These are phyloP conservation scores for Torymus aiolomorphi DNA, from an alignment of 2,888 invertebrate genomes.

Conservation along the genomic window DNA sequence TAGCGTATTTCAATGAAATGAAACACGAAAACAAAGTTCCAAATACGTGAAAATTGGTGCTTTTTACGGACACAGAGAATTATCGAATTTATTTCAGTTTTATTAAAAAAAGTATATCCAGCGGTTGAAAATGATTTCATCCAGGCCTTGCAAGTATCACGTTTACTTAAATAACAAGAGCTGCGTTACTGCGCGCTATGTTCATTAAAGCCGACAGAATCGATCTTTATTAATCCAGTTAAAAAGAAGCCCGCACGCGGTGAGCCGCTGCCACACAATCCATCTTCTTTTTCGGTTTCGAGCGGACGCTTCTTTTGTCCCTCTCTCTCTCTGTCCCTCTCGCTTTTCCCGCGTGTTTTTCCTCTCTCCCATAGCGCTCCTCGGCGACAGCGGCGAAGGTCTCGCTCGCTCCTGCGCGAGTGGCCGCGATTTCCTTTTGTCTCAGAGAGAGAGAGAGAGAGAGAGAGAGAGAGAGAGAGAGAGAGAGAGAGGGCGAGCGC, in stretches of 20 bases:
- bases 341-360: constrained; percentile 24
- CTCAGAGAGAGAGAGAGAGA: constrained; percentile 39
- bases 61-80: no score
- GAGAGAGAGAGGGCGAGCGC: not conserved
- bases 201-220: constrained; percentile 34
- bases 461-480: constrained; percentile 41
- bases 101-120: no score
- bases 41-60: no score
- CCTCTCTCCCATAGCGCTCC: not conserved
- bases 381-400: not conserved
- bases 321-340: not conserved
- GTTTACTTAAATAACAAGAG: constrained; percentile 18
- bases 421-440: constrained; percentile 63
- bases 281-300: constrained; percentile 15
- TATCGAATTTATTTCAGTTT: no score
- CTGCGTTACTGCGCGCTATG: not conserved
- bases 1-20: no score
- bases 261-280: not conserved
- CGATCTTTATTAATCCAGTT: constrained; percentile 48
- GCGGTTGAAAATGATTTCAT: no score
- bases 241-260: not conserved
- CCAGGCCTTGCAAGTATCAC: not conserved
- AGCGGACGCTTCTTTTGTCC: constrained; percentile 34
- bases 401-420: constrained; percentile 26
- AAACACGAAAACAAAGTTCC: no score